Base-by-base conservation (phyloP, 1,140 invertebrate species). In the Latrodectus geometricus region DNA sequence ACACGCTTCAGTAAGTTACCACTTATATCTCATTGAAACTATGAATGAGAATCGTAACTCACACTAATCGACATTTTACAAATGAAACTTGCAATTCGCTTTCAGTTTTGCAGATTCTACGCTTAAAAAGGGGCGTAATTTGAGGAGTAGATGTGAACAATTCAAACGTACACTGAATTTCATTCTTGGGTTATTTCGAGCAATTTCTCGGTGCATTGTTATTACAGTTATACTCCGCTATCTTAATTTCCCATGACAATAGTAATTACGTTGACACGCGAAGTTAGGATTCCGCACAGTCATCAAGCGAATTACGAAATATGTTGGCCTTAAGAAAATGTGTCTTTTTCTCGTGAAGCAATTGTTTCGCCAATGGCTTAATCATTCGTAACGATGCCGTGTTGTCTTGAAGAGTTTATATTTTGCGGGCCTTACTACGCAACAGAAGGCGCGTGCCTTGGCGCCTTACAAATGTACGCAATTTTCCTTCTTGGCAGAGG, bases 281-380 rank as follows among this genome's bases (percentile, higher is more conserved):
- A 50, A 7, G 50, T 50, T 17, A 15, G 48, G 17, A 23, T 23
- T 48, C 74, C 11, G 20, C 74, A 52, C 50, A 54, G 21, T 75
- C 73, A 75, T 56, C 11, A 12, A 8, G 50, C 54, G 54, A 20
- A 50, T 76, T 76, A 20, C 21, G 74, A 76, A 61, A 76, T 76
- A 20, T 35, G 4, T 73, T 73, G 48, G 12, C 35, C n/a, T 75
- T 2, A 49, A 56, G 20, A 49, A 56, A 49, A n/a, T 14, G 11
- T 12, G n/a, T 14, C 20, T n/a, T 23, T 21, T 49, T 56, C 54
- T 17, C 17, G 54, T 61, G 11, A 17, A 9, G 17, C 20, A 20
- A 54, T 75, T 54, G 50, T 75, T 75, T 48, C 21, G n/a, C 7
- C 8, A 65, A 35, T 77, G 17, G 5, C 61, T 77, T 61, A 77